phyloP scores from a whole-genome alignment of 2,113 vertebrate genomes.

The Psettodes erumei region DNA sequence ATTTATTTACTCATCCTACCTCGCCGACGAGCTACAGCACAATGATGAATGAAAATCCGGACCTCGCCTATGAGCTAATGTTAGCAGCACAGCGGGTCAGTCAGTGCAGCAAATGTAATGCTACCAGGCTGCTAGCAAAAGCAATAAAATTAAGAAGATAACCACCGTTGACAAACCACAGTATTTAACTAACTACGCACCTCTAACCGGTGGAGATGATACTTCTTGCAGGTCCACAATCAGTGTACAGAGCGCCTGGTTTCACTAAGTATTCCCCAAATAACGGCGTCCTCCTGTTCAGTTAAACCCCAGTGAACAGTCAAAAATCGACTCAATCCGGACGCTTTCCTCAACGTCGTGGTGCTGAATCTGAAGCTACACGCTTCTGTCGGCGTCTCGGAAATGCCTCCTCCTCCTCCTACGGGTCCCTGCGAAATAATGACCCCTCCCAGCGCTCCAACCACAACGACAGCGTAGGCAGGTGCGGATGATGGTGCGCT shows the following conservation, averaged over 20 bases:
- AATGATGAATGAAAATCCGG: slow-evolving; percentile 62
- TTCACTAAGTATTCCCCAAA: slow-evolving; percentile 64
- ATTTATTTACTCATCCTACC: slow-evolving; percentile 4
- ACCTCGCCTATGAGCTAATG: slow-evolving; percentile 78
- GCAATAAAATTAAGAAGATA: not conserved
- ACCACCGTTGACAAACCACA: slow-evolving; percentile 33
- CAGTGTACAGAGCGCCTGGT: slow-evolving; percentile 52
- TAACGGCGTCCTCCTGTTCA: slow-evolving; percentile 45
- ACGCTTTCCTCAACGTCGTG: slow-evolving; percentile 75
- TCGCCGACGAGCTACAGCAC: slow-evolving; percentile 24
- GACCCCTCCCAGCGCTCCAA: slow-evolving; percentile 75
- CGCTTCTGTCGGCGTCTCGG: slow-evolving; percentile 78
- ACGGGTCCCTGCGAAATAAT: slow-evolving; percentile 79
- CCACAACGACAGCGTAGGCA: slow-evolving; percentile 70
- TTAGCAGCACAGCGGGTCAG: slow-evolving; percentile 61
- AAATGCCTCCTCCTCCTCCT: slow-evolving; percentile 72
- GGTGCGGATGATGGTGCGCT: slow-evolving; percentile 81
- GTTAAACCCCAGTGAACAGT: slow-evolving; percentile 45
- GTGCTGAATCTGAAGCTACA: slow-evolving; percentile 81
- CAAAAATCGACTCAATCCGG: slow-evolving; percentile 63
- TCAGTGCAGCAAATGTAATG: slow-evolving; percentile 63
- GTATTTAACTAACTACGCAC: slow-evolving; percentile 56
- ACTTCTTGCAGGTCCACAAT: slow-evolving; percentile 70
- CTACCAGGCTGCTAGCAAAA: slow-evolving; percentile 63
- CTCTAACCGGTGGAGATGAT: slow-evolving; percentile 53